Conservation (phyloP, 2,113 vertebrate species). For the Hymenochirus boettgeri region DNA sequence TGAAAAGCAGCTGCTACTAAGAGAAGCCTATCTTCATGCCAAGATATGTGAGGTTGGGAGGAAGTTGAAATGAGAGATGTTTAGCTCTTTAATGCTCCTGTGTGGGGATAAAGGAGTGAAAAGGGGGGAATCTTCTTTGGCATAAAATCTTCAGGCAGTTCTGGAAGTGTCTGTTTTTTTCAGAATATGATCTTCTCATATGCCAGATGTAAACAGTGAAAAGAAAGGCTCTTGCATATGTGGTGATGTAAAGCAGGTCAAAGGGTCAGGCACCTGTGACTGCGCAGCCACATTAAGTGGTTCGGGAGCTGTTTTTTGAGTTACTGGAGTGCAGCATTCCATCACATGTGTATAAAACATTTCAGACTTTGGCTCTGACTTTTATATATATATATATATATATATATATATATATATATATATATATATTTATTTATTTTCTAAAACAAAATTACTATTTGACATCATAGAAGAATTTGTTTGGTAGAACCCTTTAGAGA, state of each 20-base stretch:
- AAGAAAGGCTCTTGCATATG: conserved; percentile 60
- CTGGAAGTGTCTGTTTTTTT: conserved; percentile 66
- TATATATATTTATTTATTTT: no score
- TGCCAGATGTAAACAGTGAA: conserved; percentile 55
- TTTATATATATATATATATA: no score
- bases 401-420: no score
- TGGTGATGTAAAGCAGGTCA: conserved; percentile 53
- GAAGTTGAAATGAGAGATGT: conserved; percentile 67
- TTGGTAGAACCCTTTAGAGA: no score
- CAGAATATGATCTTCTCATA: conserved; percentile 63
- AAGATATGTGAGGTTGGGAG: conserved; percentile 58
- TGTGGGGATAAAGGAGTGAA: conserved; percentile 67
- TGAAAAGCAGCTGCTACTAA: conserved; percentile 70
- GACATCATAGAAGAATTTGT: no score
- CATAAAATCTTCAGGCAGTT: conserved; percentile 51
- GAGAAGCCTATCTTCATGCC: conserved; percentile 50
- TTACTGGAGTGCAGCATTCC: conserved; percentile 66
- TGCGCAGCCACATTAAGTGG: conserved; percentile 58
- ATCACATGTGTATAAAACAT: conserved; percentile 72
- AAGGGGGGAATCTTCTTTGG: conserved; percentile 65
- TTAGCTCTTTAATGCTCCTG: conserved; percentile 70
- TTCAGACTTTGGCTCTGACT: conserved; percentile 58
- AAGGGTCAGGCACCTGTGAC: conserved; percentile 67
- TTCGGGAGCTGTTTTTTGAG: conserved; percentile 72
- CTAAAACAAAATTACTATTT: no score